Evolutionary conservation across 1,140 invertebrate species (phyloP), one percentile per base, ranked within the genome.

Genomic region (Lethocerus indicus): DNA sequence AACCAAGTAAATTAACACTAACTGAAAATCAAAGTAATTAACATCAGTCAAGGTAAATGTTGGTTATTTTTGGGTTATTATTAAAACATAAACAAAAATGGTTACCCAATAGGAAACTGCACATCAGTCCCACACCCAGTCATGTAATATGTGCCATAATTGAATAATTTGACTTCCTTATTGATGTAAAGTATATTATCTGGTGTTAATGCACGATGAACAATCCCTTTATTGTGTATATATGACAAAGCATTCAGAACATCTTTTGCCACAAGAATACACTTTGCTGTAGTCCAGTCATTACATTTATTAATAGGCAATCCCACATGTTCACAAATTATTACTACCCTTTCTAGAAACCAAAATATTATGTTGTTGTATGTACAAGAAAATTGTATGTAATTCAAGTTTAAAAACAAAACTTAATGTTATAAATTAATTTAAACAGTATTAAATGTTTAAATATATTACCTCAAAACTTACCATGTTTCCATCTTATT

Each of bases 121-220:
- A 96, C 87, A 64, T 83, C 76, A 56, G 74, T 75, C 40, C 87
- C 88, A 61, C 69, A 68, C 59, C 82, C 79, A 20, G 90, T 94
- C 80, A 95, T 92, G 60, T 87, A 80, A 68, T 84, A 90, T 45
- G 94, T 64, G 9, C 91, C 93, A 73, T 87, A 95, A 66, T 93
- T 91, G 57, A 87, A 88, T 25, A 97, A 60, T 62, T 94, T 77
- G 59, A 77, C 71, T 28, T 75, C 74, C 57, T 74, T 65, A 32
- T 67, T 68, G 61, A 84, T 78, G 14, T 93, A 63, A 9, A 92
- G 67, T 56, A 97, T 83, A 67, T 90, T 91, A 53, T 87, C 79
- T 48, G 82, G 77, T 53, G 76, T 78, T 20, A 97, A 65, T 65
- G 83, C 84, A 55, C 86, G 74, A 61, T 87, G 83, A 9, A 81